Base-by-base conservation (phyloP, 2,888 invertebrate genomes). In the Hirtodrosophila trivittata region DNA sequence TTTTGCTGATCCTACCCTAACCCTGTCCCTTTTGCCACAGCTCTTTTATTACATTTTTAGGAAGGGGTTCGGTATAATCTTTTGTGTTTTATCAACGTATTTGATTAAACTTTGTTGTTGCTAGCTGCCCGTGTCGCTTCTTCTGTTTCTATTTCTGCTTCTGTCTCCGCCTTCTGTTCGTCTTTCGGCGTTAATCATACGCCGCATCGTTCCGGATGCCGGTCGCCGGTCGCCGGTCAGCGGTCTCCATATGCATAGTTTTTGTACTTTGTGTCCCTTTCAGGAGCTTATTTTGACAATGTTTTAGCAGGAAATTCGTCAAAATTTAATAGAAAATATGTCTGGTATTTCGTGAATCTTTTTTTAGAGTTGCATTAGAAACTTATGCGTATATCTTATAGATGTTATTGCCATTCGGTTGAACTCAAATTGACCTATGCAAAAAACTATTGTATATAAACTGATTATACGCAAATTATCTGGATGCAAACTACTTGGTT, bases 41-140 rank as follows among this genome's bases (percentile, higher is more conserved):
- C 63, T 65, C 14, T 56, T 28, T 51, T 63, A 58, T 57, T 49
- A 45, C 54, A 45, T 56, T 49, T 26, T 10, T 49, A 41, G 55
- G 55, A 42, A 51, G 41, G 47, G 30, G 56, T 58, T 25, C 68
- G 55, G 56, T 71, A 57, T 80, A 80, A 80, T 80, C 78, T 80
- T 84, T 84, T 77, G 75, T 77, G 82, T 84, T 84, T 84, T 78
- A 78, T 78, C 85, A 78, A 81, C 82, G 82, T 75, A 81, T 84
- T 78, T 78, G 85, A 78, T 78, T 85, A 84, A 84, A 71, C 75
- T 70, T 71, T 67, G 57, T 56, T 55, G 46, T 41, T 64, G 64
- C 14, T 43, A 14, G 55, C 32, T 54, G 50, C 21, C 45, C 21
- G 28, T 66, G 64, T 60, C 66, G 58, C 10, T 58, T 62, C 74